These are phyloP conservation scores for Drosophila ercepeae DNA, from an alignment of 1,140 invertebrate genomes.

Conservation along the genomic window DNA sequence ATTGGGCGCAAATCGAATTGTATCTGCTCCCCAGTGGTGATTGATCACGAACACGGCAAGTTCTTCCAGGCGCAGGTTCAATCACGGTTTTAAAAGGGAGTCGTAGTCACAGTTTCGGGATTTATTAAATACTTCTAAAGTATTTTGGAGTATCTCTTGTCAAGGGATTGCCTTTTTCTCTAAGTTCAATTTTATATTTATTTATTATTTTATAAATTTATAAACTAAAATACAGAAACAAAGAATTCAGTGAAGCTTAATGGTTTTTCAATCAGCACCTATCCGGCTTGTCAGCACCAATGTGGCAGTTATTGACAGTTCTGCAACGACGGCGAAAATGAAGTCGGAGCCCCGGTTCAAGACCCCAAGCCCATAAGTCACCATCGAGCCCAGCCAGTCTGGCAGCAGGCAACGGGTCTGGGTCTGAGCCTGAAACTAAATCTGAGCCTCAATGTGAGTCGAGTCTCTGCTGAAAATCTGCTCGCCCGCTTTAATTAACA, in stretches of 20 bases:
- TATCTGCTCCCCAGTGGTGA: constrained; percentile 38
- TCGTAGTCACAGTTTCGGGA: not conserved
- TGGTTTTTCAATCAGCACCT: constrained; percentile 23
- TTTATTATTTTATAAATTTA: not conserved
- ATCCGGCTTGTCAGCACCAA: constrained; percentile 42
- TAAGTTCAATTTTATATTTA: no score
- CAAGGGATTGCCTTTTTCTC: no score
- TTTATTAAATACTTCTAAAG: no score
- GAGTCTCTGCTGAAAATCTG: constrained; percentile 23
- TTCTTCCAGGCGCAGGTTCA: constrained; percentile 9
- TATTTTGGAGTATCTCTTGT: no score
- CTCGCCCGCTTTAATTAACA: constrained; percentile 78
- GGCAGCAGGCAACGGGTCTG: constrained; percentile 64
- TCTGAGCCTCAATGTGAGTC: constrained; percentile 4
- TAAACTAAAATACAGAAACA: not conserved
- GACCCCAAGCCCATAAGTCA: constrained; percentile 71
- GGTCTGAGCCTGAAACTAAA: not conserved
- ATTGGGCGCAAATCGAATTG: constrained; percentile 80
- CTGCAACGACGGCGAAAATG: constrained; percentile 46
- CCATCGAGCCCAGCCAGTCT: constrained; percentile 47
- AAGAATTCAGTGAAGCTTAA: not conserved
- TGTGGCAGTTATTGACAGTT: constrained; percentile 65
- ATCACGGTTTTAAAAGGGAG: not conserved
- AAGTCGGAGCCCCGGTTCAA: constrained; percentile 68
- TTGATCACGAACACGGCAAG: constrained; percentile 30